A percentile compares a stretch with the other conserved stretches of the same genome.
Evolutionary conservation across 1,140 invertebrate species (phyloP).

Genomic region (Brachionus manjavacas): DNA sequence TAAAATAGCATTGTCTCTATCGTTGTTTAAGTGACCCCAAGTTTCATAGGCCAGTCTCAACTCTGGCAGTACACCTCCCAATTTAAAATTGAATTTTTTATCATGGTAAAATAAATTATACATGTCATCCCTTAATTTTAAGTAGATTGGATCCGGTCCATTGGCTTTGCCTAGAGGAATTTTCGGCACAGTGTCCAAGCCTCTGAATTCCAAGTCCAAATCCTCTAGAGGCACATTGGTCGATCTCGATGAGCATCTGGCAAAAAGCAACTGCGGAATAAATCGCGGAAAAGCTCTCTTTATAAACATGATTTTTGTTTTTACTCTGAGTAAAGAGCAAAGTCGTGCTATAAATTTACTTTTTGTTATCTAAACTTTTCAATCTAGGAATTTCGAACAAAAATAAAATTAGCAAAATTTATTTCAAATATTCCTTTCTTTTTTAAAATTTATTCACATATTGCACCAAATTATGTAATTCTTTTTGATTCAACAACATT

Average conservation of each 20-base stretch:
- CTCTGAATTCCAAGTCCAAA: constrained; percentile 31
- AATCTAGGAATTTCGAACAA: background rate
- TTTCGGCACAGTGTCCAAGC: background rate
- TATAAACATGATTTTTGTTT: constrained; percentile 19
- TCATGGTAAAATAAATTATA: constrained; percentile 17
- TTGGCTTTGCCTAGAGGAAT: background rate
- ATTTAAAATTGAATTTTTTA: constrained; percentile 14
- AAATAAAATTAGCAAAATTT: constrained; percentile 31
- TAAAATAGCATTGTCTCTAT: constrained; percentile 54
- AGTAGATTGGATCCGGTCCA: constrained; percentile 27
- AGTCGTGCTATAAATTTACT: background rate
- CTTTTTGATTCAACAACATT: background rate
- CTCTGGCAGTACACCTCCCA: constrained; percentile 49
- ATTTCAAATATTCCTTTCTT: constrained; percentile 19
- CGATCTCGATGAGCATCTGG: background rate
- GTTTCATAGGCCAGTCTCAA: constrained; percentile 57
- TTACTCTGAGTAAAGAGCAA: background rate
- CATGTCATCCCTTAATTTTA: background rate
- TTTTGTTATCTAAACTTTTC: constrained; percentile 22
- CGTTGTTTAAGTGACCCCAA: constrained; percentile 56
- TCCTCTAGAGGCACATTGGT: background rate
- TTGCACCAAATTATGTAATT: constrained; percentile 24
- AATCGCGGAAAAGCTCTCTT: background rate
- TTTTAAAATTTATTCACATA: background rate
- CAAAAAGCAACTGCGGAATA: background rate